Evolutionary conservation across 37 sponge, comb jelly and placozoan species (phyloP), one percentile per base, ranked within the genome.

Genomic region (Crambe crambe): DNA sequence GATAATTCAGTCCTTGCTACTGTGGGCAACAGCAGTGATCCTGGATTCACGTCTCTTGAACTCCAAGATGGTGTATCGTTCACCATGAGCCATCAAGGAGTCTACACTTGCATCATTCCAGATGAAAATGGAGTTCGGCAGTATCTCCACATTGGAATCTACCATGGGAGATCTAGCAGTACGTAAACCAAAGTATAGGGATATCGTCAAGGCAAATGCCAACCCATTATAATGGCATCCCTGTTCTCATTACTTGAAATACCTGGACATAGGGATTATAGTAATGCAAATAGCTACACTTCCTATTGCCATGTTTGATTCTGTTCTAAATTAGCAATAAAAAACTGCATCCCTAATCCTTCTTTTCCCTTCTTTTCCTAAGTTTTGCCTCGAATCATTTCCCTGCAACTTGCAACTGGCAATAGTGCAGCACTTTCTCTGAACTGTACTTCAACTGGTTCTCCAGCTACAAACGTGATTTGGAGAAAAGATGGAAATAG

Each of bases 371-470:
- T 35, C 38, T 68, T 36, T 21, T 34, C 8, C 31, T 68, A 15
- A 68, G 69, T 18, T 36, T 37, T 68, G 10, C 69, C 69, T 37
- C 69, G 30, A 68, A 18, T 68, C 21, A 68, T 34, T 18, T 68
- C 69, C 20, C 69, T 68, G 21, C 69, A 68, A 18, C 69, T 68
- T 68, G 38, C 12, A 36, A 10, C 38, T 68, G 31, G 38, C 18
- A 18, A 17, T 32, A 35, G 12, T 36, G 25, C 69, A 68, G 38
- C 39, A 36, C 20, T 68, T 31, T 21, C 57, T 10, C 34, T 73
- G 31, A 73, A 73, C 57, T 73, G 74, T 47, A 73, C 57, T 26
- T 73, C 74, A 29, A 73, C 57, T 47, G 74, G 74, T 56, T 73
- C 74, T 56, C 74, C 74, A 34, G 74, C 74, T 27, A 31, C 57